Evolutionary conservation across 1,140 invertebrate species (phyloP).

Genomic region (Plodia interpunctella): DNA sequence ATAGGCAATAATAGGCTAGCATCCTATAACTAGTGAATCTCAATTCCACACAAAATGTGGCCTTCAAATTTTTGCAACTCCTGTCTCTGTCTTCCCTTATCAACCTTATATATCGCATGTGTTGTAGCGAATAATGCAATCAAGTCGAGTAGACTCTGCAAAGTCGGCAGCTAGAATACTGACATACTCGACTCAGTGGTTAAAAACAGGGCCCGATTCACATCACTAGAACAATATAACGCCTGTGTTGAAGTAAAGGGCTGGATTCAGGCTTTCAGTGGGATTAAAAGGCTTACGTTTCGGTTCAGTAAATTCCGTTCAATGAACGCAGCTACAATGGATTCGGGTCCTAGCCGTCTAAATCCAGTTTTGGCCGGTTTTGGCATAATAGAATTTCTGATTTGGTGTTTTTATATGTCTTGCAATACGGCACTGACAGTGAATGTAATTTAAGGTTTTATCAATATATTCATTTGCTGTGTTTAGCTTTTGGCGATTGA

Average conservation of each 20-base stretch:
- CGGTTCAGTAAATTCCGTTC: conserved; percentile 1
- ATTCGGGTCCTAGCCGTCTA: neutral
- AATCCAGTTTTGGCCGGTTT: neutral
- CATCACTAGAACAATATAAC: conserved; percentile 3
- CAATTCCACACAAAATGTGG: too few relatives aligned
- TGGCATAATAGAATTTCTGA: conserved; percentile 1
- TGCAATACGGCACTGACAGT: neutral
- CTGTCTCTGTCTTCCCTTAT: too few relatives aligned
- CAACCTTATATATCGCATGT: too few relatives aligned
- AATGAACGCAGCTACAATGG: neutral
- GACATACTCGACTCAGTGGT: too few relatives aligned
- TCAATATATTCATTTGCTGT: neutral
- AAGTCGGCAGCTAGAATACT: too few relatives aligned
- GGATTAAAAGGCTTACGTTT: conserved; percentile 6
- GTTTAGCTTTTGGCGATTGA: too few relatives aligned
- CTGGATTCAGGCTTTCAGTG: conserved; percentile 1
- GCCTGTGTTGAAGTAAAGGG: neutral
- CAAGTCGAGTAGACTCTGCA: too few relatives aligned
- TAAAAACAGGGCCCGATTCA: too few relatives aligned
- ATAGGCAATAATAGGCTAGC: too few relatives aligned
- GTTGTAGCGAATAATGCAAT: too few relatives aligned
- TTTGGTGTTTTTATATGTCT: neutral
- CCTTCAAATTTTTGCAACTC: too few relatives aligned
- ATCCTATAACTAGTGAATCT: too few relatives aligned
- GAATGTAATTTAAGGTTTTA: neutral